Percentiles rank a stretch among this genome's conserved stretches.
Conservation (phyloP, 1,140 invertebrate genomes). For the Polypedilum vanderplanki region DNA sequence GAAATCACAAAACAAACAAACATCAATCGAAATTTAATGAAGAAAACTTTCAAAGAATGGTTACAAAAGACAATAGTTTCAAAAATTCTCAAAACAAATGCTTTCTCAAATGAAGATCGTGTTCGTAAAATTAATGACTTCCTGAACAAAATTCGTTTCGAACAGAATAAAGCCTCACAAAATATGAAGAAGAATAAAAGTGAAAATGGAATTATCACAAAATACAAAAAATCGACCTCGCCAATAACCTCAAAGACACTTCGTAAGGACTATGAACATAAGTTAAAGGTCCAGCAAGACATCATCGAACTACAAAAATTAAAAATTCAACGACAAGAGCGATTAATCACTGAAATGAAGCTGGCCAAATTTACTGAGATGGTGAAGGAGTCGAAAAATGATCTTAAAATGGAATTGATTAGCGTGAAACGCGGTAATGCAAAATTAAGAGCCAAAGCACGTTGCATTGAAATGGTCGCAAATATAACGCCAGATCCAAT, state of each 20-base stretch:
- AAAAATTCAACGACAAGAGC: constrained; percentile 55
- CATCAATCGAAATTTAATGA: constrained; percentile 35
- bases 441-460: constrained; percentile 50
- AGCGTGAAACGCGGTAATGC: constrained; percentile 51
- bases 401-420: constrained; percentile 50
- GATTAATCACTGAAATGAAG: constrained; percentile 55
- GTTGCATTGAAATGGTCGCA: constrained; percentile 49
- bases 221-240: constrained; percentile 32
- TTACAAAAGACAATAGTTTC: constrained; percentile 41
- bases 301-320: constrained; percentile 55
- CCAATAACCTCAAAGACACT: constrained; percentile 35
- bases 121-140: constrained; percentile 43
- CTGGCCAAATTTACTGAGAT: constrained; percentile 54
- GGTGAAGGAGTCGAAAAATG: constrained; percentile 49
- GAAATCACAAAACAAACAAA: constrained; percentile 31
- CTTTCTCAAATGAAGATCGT: constrained; percentile 34
- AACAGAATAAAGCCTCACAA: constrained; percentile 36
- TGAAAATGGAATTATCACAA: constrained; percentile 27
- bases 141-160: constrained; percentile 41
- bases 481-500: constrained; percentile 42
- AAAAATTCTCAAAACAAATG: constrained; percentile 38
- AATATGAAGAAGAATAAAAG: constrained; percentile 31
- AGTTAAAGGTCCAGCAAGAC: constrained; percentile 53
- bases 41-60: constrained; percentile 44
- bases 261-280: constrained; percentile 41